These are phyloP conservation scores for Saguinus midas DNA, from an alignment of 2,113 vertebrate genomes.

Conservation along the genomic window DNA sequence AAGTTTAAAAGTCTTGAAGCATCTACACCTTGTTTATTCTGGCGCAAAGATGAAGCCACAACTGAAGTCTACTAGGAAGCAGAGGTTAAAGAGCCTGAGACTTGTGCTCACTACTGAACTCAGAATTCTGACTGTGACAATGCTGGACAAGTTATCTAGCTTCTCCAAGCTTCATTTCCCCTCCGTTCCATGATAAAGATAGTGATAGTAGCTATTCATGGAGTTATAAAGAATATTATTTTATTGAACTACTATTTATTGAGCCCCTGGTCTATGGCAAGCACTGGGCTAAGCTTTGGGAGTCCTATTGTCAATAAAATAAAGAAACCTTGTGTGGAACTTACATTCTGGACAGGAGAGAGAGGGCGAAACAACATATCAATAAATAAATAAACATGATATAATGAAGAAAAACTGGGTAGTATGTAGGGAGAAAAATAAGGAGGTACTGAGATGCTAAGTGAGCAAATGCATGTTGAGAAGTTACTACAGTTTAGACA, in stretches of 20 bases:
- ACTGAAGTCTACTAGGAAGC: neutral
- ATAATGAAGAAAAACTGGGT: neutral
- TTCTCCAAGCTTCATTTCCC: neutral
- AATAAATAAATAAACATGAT: too few relatives aligned
- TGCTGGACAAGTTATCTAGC: neutral
- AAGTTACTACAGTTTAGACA: neutral
- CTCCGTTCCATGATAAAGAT: accelerated
- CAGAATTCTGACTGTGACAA: neutral
- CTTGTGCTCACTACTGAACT: too few relatives aligned
- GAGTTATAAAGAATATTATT: neutral
- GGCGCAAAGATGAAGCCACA: neutral
- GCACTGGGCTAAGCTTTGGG: neutral
- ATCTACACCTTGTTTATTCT: neutral
- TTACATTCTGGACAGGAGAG: neutral
- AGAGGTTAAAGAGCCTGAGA: neutral
- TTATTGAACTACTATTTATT: neutral
- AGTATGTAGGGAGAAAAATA: accelerated
- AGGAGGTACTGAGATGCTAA: neutral
- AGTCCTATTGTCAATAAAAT: neutral
- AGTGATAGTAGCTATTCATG: accelerated
- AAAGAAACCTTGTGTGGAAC: neutral
- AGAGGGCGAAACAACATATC: neutral
- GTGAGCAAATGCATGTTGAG: neutral
- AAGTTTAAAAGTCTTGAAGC: neutral
- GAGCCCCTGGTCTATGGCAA: neutral